Conservation (phyloP, 2,113 vertebrate species). For the Macquaria ambigua region DNA sequence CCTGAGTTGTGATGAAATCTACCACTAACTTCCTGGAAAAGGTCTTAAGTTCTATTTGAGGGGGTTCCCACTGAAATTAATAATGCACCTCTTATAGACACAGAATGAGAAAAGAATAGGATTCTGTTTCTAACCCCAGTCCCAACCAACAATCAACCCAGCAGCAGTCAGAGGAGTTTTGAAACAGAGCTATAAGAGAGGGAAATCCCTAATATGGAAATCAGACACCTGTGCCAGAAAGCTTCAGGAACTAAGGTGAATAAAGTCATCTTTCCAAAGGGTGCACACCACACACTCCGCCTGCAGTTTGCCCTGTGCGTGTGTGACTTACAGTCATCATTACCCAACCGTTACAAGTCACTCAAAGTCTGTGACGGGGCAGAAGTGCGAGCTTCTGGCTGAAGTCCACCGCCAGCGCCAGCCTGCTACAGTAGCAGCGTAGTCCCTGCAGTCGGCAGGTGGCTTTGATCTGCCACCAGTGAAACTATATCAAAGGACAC, state of each 20-base stretch:
- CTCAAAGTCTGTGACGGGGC: conserved; percentile 51
- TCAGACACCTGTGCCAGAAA: conserved; percentile 37
- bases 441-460: conserved; percentile 11
- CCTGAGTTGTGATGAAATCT: conserved; percentile 11
- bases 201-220: conserved; percentile 75
- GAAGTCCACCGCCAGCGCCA: conserved; percentile 50
- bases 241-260: conserved; percentile 26
- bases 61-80: conserved; percentile 56
- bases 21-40: conserved; percentile 47
- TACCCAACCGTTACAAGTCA: conserved; percentile 53
- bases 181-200: conserved; percentile 36
- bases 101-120: conserved; percentile 35
- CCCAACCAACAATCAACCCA: neutral
- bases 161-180: conserved; percentile 12
- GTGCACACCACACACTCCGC: neutral
- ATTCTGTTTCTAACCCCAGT: conserved; percentile 49
- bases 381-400: conserved; percentile 46
- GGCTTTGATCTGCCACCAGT: conserved; percentile 77
- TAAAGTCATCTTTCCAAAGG: conserved; percentile 17
- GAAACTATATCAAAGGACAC: conserved; percentile 81
- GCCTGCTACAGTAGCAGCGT: conserved; percentile 7
- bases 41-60: conserved; percentile 36
- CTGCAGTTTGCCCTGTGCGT: conserved; percentile 39
- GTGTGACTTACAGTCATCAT: conserved; percentile 42
- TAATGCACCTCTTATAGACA: conserved; percentile 5